These are phyloP conservation scores for Neoitamus cyanurus DNA, from an alignment of 2,888 invertebrate species.

Conservation along the genomic window DNA sequence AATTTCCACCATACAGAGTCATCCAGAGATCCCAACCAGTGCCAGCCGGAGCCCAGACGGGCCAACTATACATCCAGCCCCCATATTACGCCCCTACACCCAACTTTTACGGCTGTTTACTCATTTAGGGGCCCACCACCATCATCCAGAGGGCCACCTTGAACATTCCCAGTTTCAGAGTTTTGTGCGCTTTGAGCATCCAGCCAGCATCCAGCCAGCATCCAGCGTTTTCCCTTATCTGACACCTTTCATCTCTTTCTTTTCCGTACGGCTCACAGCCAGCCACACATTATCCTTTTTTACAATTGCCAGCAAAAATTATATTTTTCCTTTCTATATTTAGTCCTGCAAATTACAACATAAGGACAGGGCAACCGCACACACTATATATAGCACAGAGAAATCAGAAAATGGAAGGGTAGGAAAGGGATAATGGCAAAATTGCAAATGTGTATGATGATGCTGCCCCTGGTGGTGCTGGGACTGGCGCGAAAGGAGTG, in stretches of 20 bases:
- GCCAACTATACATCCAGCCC: too few relatives aligned
- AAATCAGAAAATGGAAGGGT: neutral
- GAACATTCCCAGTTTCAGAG: neutral
- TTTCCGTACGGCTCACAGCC: neutral
- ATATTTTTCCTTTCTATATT: constrained; percentile 16
- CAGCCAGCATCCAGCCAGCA: neutral
- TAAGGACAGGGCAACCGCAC: constrained; percentile 17
- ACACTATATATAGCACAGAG: neutral
- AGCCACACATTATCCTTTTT: constrained; percentile 13
- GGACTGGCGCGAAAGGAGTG: neutral
- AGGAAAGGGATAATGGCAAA: neutral
- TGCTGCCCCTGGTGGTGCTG: neutral
- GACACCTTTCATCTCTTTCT: neutral
- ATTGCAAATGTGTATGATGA: neutral
- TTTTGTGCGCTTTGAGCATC: too few relatives aligned
- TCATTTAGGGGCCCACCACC: neutral
- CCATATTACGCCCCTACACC: neutral
- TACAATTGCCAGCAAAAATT: constrained; percentile 2
- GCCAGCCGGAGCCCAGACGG: neutral
- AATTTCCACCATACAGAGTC: constrained; percentile 23
- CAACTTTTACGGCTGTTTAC: neutral
- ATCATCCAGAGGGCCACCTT: neutral
- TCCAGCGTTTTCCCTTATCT: neutral
- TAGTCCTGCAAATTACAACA: constrained; percentile 43
- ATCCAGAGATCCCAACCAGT: neutral